phyloP scores from a whole-genome alignment of 2,888 invertebrate genomes.

The Subacronicta megacephala region DNA sequence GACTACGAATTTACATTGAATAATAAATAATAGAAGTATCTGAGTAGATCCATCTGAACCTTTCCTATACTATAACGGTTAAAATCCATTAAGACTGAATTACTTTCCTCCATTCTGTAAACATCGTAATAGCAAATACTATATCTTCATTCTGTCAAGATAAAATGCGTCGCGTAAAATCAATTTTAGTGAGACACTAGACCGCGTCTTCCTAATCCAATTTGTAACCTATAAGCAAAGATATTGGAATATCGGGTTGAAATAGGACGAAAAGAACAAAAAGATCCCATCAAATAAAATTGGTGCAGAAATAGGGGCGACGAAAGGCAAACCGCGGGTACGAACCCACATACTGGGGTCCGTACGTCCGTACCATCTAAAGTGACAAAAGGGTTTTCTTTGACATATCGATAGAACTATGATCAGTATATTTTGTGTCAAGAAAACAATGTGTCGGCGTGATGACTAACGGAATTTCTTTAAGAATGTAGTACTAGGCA shows the following conservation, averaged over 20 bases:
- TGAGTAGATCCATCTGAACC: too few relatives aligned
- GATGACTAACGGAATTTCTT: too few relatives aligned
- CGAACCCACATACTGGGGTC: conserved; percentile 15
- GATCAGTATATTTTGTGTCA: not conserved
- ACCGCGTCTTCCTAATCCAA: conserved; percentile 73
- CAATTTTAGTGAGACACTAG: conserved; percentile 67
- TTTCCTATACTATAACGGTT: too few relatives aligned
- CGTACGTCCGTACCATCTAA: conserved; percentile 21
- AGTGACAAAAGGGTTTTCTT: conserved; percentile 35
- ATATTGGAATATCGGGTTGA: conserved; percentile 70
- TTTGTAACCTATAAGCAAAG: conserved; percentile 73
- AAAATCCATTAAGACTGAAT: too few relatives aligned
- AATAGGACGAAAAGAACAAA: conserved; percentile 64
- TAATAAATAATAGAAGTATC: too few relatives aligned
- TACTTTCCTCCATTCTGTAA: not conserved
- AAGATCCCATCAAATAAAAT: conserved; percentile 70
- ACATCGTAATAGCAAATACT: conserved; percentile 14
- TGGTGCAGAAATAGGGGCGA: conserved; percentile 60
- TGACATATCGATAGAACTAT: conserved; percentile 27
- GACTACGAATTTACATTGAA: not conserved
- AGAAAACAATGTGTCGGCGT: not conserved
- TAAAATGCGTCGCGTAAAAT: conserved; percentile 64
- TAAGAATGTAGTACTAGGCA: too few relatives aligned
- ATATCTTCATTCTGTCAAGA: conserved; percentile 29
- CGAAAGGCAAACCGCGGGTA: conserved; percentile 56